phyloP scores from a whole-genome alignment of 2,113 vertebrate species.

The Psettodes erumei region DNA sequence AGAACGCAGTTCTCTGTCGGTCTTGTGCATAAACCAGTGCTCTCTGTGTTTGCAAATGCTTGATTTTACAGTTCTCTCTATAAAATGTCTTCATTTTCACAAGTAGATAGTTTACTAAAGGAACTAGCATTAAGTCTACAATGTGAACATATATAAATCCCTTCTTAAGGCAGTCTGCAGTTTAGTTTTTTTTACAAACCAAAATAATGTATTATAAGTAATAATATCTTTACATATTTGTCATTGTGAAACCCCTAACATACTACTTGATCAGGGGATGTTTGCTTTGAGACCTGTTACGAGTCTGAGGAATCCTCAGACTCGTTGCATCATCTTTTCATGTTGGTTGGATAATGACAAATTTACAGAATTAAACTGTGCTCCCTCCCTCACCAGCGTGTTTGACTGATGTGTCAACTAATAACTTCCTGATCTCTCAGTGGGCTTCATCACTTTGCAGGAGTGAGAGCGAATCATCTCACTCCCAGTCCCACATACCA shows the following conservation, averaged over 20 bases:
- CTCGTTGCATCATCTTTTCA: not conserved
- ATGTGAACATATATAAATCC: not conserved
- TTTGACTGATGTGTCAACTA: not conserved
- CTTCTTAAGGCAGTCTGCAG: not conserved
- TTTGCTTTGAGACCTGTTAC: not conserved
- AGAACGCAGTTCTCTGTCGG: conserved; percentile 5
- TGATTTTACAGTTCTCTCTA: not conserved
- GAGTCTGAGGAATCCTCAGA: not conserved
- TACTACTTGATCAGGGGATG: not conserved
- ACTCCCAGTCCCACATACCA: not conserved
- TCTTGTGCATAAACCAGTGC: not conserved
- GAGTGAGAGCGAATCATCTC: not conserved
- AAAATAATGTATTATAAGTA: not conserved
- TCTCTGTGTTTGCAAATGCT: not conserved
- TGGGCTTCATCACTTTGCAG: not conserved
- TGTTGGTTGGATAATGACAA: not conserved
- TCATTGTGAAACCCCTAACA: not conserved
- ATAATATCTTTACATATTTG: not conserved
- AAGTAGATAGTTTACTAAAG: too few relatives aligned
- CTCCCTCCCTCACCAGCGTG: not conserved
- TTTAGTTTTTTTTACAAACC: not conserved
- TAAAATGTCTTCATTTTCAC: not conserved
- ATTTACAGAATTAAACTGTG: not conserved
- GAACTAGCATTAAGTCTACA: not conserved
- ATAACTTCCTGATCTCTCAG: conserved; percentile 2